Percentiles rank a stretch among this genome's conserved stretches.
These are phyloP conservation scores for Hyperopisus bebe DNA, from an alignment of 2,113 vertebrate genomes.

Conservation along the genomic window DNA sequence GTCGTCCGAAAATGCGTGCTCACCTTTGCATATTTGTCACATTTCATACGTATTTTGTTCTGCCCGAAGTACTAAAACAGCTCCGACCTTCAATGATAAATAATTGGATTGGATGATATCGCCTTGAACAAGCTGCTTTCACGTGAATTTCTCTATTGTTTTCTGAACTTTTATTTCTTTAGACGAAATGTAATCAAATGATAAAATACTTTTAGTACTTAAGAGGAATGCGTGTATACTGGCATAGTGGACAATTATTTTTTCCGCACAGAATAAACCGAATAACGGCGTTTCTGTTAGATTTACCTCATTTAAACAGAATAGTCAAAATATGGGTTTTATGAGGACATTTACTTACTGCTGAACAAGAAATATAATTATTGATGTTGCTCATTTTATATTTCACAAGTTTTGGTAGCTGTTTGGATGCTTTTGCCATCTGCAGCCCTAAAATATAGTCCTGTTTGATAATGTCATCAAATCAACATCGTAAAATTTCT, in stretches of 20 bases:
- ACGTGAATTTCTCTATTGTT: background rate
- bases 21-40: background rate
- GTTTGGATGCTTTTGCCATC: constrained; percentile 10
- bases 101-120: background rate
- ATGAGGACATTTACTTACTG: background rate
- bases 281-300: background rate
- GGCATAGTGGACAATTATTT: background rate
- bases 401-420: constrained; percentile 14
- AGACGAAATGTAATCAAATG: background rate
- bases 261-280: background rate
- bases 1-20: background rate
- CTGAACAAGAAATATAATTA: background rate
- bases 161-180: background rate
- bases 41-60: background rate
- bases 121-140: background rate
- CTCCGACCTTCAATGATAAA: background rate
- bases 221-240: background rate
- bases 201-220: background rate
- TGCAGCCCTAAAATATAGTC: constrained; percentile 1
- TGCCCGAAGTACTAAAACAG: background rate
- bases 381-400: background rate
- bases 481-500: background rate
- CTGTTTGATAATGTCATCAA: background rate
- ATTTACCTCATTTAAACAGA: background rate
- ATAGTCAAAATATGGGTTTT: background rate